Percentiles rank a stretch among this genome's conserved stretches.
Conservation (phyloP, 2,888 invertebrate species). For the Ypsolopha sequella region DNA sequence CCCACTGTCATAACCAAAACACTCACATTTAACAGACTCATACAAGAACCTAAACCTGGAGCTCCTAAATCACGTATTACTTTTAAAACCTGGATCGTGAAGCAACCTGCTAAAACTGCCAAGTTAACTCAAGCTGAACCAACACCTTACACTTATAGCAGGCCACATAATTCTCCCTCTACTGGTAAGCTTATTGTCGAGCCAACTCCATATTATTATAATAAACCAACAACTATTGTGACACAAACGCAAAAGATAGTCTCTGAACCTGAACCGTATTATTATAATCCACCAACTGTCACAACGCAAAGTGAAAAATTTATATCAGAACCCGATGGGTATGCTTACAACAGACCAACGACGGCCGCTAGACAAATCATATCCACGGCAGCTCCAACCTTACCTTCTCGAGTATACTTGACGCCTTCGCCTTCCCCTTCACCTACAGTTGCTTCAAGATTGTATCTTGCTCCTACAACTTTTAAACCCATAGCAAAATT, state of each 20-base stretch:
- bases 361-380: slow-evolving; percentile 24
- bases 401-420: slow-evolving; percentile 22
- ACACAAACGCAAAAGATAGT: not conserved
- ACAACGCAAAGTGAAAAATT: slow-evolving; percentile 2
- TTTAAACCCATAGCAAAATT: slow-evolving; percentile 35
- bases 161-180: slow-evolving; percentile 11
- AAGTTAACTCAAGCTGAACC: slow-evolving; percentile 30
- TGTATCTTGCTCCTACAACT: slow-evolving; percentile 41
- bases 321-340: slow-evolving; percentile 7
- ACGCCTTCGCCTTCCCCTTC: slow-evolving; percentile 20
- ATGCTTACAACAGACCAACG: slow-evolving; percentile 28
- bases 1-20: slow-evolving; percentile 49
- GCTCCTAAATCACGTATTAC: slow-evolving; percentile 51
- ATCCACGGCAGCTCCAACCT: slow-evolving; percentile 22
- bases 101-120: slow-evolving; percentile 40
- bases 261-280: not conserved
- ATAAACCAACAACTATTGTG: slow-evolving; percentile 17
- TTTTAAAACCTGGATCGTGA: slow-evolving; percentile 58
- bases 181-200: slow-evolving; percentile 8
- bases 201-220: slow-evolving; percentile 10
- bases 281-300: slow-evolving; percentile 5
- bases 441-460: slow-evolving; percentile 31
- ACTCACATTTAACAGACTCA: slow-evolving; percentile 40
- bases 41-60: slow-evolving; percentile 38
- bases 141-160: slow-evolving; percentile 36